A percentile compares a stretch with the other conserved stretches of the same genome.
These are phyloP conservation scores for Natrix natrix DNA, from an alignment of 2,797 vertebrate genomes.

Conservation along the genomic window DNA sequence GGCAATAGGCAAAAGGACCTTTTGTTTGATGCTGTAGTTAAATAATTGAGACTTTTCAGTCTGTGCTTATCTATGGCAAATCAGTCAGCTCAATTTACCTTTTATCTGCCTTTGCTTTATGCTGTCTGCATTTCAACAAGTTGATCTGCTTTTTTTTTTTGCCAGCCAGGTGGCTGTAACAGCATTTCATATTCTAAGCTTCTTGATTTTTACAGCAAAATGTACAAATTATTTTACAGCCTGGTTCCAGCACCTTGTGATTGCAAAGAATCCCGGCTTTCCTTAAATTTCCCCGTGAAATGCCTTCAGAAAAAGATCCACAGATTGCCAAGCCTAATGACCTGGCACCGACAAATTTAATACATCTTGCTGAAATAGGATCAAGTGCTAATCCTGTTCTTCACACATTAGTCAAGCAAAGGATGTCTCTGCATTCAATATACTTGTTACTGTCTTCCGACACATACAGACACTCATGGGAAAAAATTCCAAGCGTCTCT, in stretches of 20 bases:
- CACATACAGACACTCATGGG: accelerated
- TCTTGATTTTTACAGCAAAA: background rate
- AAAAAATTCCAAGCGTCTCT: accelerated
- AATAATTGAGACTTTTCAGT: background rate
- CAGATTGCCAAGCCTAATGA: background rate
- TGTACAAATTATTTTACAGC: background rate
- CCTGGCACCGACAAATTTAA: background rate
- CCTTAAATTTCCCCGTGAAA: background rate
- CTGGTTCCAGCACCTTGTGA: background rate
- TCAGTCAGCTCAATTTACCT: background rate
- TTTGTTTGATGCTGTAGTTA: background rate
- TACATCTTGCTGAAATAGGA: slow-evolving; percentile 17
- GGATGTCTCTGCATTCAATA: background rate
- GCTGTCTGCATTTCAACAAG: background rate
- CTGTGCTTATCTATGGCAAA: background rate
- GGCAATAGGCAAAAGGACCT: background rate
- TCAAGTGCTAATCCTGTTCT: slow-evolving; percentile 42
- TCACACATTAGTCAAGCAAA: slow-evolving; percentile 33
- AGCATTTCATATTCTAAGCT: background rate
- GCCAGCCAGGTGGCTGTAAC: background rate
- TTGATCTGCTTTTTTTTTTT: background rate
- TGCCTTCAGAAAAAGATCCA: background rate
- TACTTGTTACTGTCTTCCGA: background rate
- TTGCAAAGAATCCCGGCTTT: background rate
- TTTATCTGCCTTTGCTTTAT: background rate